Evolutionary conservation across 2,113 vertebrate genomes (phyloP).

Genomic region (Casuarius casuarius): DNA sequence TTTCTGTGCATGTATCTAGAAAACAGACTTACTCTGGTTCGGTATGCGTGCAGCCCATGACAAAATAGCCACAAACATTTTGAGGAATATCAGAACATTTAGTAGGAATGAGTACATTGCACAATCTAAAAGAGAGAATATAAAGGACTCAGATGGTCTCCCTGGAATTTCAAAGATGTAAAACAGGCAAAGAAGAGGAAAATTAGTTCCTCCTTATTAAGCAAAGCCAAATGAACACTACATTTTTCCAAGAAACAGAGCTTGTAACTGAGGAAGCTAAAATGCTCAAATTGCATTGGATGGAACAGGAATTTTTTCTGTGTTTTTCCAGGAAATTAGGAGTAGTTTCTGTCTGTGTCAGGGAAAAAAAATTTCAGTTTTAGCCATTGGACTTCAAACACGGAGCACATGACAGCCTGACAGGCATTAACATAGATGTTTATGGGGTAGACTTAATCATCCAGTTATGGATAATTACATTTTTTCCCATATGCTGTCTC

Average conservation of each 20-base stretch:
- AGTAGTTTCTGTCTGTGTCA: background rate
- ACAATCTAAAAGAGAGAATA: background rate
- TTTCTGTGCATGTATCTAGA: background rate
- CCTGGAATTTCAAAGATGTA: background rate
- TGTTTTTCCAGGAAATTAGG: conserved; percentile 14
- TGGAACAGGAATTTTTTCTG: background rate
- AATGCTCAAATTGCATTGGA: background rate
- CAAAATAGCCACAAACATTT: background rate
- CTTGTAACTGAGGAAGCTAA: background rate
- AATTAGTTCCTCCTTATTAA: conserved; percentile 24
- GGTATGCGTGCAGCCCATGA: background rate
- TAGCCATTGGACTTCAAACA: background rate
- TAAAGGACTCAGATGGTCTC: conserved; percentile 5
- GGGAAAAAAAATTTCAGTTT: background rate
- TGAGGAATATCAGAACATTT: background rate
- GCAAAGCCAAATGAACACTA: background rate
- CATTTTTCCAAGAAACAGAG: conserved; percentile 36
- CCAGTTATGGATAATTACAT: background rate
- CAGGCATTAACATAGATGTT: conserved; percentile 45
- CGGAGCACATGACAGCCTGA: conserved; percentile 1
- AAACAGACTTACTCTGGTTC: conserved; percentile 19
- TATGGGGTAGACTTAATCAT: conserved; percentile 17
- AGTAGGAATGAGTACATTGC: background rate
- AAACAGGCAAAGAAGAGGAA: conserved; percentile 11
- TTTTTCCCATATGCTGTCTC: conserved; percentile 27